A percentile compares a stretch with the other conserved stretches of the same genome.
These are phyloP conservation scores for Cirrhinus molitorella DNA, from an alignment of 2,797 vertebrate species.

Conservation along the genomic window DNA sequence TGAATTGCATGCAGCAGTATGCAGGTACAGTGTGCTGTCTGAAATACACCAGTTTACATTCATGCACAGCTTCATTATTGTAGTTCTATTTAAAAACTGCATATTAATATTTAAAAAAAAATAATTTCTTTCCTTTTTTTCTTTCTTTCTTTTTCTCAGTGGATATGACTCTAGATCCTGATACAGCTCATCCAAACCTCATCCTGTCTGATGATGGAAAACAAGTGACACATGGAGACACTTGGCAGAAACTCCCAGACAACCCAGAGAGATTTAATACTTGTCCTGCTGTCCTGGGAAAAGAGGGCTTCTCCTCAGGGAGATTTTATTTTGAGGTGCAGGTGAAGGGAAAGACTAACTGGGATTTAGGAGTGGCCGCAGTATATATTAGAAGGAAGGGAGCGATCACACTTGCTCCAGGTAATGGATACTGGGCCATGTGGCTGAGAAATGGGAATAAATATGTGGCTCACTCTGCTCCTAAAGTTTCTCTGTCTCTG, in stretches of 20 bases:
- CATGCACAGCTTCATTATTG: neutral
- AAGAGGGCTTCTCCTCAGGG: neutral
- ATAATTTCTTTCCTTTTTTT: too few relatives aligned
- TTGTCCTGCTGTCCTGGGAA: accelerated
- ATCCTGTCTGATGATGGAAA: conserved; percentile 2
- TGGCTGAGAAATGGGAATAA: neutral
- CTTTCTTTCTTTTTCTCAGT: neutral
- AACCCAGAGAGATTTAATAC: accelerated
- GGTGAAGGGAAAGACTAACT: neutral
- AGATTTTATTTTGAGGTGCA: conserved; percentile 11
- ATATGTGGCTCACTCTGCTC: neutral
- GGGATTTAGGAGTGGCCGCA: conserved; percentile 15
- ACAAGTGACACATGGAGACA: neutral
- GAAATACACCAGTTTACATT: conserved; percentile 21
- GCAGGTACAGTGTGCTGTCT: conserved; percentile 24
- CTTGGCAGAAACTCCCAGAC: neutral
- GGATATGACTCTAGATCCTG: conserved; percentile 11
- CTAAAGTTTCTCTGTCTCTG: neutral
- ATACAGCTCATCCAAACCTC: accelerated
- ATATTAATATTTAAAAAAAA: too few relatives aligned
- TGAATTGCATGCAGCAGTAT: conserved; percentile 21
- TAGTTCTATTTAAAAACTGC: neutral
- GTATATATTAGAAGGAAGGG: conserved; percentile 20
- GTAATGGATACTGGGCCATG: conserved; percentile 43
- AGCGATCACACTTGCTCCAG: accelerated